Evolutionary conservation across 2,113 vertebrate genomes (phyloP).

Genomic region (Thunnus maccoyii): DNA sequence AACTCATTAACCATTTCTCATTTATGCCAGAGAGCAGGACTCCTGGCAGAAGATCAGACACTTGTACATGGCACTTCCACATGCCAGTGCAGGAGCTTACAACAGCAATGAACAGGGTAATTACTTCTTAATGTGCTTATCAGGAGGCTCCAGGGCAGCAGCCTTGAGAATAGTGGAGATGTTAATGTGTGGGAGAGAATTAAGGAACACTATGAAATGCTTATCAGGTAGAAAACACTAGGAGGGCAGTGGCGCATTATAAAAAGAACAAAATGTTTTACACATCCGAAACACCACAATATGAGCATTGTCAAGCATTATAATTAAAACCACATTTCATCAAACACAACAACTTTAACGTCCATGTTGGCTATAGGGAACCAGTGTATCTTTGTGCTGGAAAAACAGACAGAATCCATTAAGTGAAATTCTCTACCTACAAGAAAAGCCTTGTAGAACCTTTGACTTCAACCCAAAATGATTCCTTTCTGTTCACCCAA

Average conservation of each 20-base stretch:
- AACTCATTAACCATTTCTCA: slow-evolving; percentile 74
- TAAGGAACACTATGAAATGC: slow-evolving; percentile 63
- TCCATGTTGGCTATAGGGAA: slow-evolving; percentile 27
- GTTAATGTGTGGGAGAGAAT: slow-evolving; percentile 76
- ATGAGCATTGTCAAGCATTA: slow-evolving; percentile 54
- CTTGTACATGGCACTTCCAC: slow-evolving; percentile 47
- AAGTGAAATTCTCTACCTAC: slow-evolving; percentile 41
- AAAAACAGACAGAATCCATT: slow-evolving; percentile 21
- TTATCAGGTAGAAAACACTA: slow-evolving; percentile 75
- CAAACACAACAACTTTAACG: slow-evolving; percentile 52
- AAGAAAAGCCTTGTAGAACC: slow-evolving; percentile 32
- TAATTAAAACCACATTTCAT: slow-evolving; percentile 72
- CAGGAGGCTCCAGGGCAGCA: slow-evolving; percentile 72
- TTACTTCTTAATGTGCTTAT: slow-evolving; percentile 82
- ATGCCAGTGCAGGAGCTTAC: slow-evolving; percentile 65
- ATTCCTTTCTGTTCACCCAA: slow-evolving; percentile 39
- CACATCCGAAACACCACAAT: slow-evolving; percentile 58
- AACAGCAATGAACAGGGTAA: slow-evolving; percentile 68
- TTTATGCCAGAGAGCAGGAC: slow-evolving; percentile 61
- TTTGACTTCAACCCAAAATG: slow-evolving; percentile 49
- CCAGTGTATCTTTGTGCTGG: slow-evolving; percentile 14
- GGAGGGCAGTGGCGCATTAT: slow-evolving; percentile 46
- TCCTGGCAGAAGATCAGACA: slow-evolving; percentile 72
- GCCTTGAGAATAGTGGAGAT: slow-evolving; percentile 70
- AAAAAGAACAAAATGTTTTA: slow-evolving; percentile 61